These are phyloP conservation scores for Chondrilla cf. caribensis DNA, from an alignment of 37 sponge, comb jelly and placozoan species.

Conservation along the genomic window DNA sequence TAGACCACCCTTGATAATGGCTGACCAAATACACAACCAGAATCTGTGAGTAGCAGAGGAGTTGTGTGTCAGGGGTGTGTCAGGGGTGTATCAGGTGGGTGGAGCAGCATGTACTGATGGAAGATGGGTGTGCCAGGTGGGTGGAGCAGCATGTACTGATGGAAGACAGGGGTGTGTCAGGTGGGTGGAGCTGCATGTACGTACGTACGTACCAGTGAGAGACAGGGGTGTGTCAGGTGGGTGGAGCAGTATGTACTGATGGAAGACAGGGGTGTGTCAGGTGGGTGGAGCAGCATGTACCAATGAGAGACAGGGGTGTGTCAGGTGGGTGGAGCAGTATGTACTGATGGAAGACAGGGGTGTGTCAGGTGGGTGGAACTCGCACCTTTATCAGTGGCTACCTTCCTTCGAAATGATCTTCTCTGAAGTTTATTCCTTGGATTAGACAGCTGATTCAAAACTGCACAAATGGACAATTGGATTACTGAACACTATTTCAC, in stretches of 20 bases:
- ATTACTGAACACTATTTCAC: background rate
- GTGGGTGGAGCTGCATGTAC: too few species aligned
- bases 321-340: too few species aligned
- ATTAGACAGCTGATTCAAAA: slow-evolving; percentile 11
- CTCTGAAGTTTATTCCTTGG: slow-evolving; percentile 13
- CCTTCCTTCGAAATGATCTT: slow-evolving; percentile 5
- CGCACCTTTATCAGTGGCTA: background rate
- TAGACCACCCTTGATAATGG: background rate
- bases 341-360: too few species aligned
- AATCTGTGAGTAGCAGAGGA: background rate
- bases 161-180: background rate
- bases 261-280: too few species aligned
- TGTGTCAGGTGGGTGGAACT: too few species aligned
- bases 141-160: background rate
- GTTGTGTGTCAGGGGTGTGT: background rate
- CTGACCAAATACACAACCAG: slow-evolving; percentile 12
- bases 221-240: too few species aligned
- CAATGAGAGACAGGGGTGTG: too few species aligned
- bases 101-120: background rate
- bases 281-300: background rate
- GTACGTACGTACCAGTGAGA: too few species aligned
- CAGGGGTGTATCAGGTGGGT: background rate
- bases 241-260: too few species aligned
- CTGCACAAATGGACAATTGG: background rate
- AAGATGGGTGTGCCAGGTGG: background rate